These are phyloP conservation scores for Drosophila lacteicornis DNA, from an alignment of 1,140 invertebrate genomes.

Conservation along the genomic window DNA sequence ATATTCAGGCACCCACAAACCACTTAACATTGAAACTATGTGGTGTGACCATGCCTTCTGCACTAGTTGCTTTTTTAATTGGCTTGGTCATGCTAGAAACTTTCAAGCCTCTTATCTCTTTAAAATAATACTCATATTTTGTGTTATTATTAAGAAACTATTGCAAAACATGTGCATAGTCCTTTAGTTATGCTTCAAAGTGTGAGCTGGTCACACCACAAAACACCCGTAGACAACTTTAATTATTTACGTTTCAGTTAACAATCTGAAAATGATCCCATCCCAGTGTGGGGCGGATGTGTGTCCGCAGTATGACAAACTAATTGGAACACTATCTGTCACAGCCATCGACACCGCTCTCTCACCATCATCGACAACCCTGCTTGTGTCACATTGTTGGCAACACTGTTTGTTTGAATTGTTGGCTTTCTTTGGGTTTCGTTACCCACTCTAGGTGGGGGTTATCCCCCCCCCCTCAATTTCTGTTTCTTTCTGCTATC, in stretches of 20 bases:
- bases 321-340: constrained; percentile 20
- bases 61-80: neutral
- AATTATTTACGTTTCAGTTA: neutral
- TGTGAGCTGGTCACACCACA: neutral
- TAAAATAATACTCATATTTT: too few species aligned
- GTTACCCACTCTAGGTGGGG: neutral
- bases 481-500: constrained; percentile 9
- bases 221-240: too few species aligned
- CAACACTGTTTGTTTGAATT: constrained; percentile 32
- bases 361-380: constrained; percentile 15
- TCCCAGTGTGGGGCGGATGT: neutral
- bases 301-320: constrained; percentile 16
- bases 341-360: constrained; percentile 5
- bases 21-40: neutral
- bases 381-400: constrained; percentile 26
- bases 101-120: too few species aligned
- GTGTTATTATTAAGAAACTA: neutral
- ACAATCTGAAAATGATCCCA: constrained; percentile 12
- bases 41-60: neutral
- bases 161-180: neutral
- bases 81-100: neutral
- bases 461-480: neutral
- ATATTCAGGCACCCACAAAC: neutral
- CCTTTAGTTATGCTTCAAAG: neutral
- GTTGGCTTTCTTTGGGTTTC: constrained; percentile 28